Evolutionary conservation across 2,113 vertebrate species (phyloP), one percentile per base, ranked within the genome.

Genomic region (Atlantisia rogersi): DNA sequence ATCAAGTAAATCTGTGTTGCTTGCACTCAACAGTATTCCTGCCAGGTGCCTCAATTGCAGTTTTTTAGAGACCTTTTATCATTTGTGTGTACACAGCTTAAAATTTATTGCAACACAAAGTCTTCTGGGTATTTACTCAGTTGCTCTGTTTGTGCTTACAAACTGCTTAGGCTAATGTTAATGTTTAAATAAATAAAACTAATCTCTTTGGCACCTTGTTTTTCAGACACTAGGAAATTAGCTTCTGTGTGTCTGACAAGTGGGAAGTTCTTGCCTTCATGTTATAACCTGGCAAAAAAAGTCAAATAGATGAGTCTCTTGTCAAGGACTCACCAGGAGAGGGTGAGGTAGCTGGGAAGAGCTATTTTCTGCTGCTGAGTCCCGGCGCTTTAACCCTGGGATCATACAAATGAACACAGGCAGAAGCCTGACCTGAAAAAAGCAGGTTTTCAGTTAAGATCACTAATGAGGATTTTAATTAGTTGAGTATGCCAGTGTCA

Each of bases 391-490:
- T 94, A 82, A 94, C 74, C 46, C 37, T 63, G 62, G 50, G 80
- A 89, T 92, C 58, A 87, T 37, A 56, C 13, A 94, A 94, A 91
- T 59, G 88, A 97, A 96, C 0, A 0, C 77, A 89, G 65, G 18
- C 76, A 92, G 87, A 70, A 81, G 48, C 29, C 58, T 96, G 97
- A 95, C 94, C 95, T 93, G 85, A 92, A 97, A 96, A 97, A 35
- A 84, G 64, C 35, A 83, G 37, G 52, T 73, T 94, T 97, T 74
- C 89, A 52, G 91, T 95, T 90, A 95, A 88, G 79, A 93, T 90
- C 82, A 64, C 69, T 97, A 96, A 97, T 97, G 94, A 97, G 87
- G 77, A 94, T 94, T 96, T 97, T 96, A 97, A 96, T 96, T 96
- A 96, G 96, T 93, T 82, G 88, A 84, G 60, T 92, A 69, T 91